Evolutionary conservation across 2,113 vertebrate genomes (phyloP).

Genomic region (Solenodon paradoxus): DNA sequence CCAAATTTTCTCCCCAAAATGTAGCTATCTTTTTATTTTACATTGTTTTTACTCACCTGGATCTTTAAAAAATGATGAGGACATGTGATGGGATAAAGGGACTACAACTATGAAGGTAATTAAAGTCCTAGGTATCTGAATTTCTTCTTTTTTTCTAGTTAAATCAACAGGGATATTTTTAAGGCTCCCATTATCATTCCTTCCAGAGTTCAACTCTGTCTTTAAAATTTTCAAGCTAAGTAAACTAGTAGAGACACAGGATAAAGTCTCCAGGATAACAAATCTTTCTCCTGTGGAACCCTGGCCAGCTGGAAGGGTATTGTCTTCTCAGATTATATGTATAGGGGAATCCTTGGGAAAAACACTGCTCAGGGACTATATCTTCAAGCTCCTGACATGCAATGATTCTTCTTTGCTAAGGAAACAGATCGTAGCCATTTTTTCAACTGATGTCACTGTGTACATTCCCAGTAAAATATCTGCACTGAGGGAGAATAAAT

Average conservation of each 20-base stretch:
- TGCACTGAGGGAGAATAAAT: slow-evolving; percentile 61
- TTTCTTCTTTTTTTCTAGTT: neutral
- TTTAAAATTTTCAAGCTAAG: slow-evolving; percentile 51
- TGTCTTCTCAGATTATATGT: slow-evolving; percentile 24
- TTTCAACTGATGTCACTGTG: slow-evolving; percentile 22
- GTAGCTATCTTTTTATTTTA: neutral
- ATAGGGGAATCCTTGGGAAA: slow-evolving; percentile 16
- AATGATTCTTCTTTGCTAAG: slow-evolving; percentile 50
- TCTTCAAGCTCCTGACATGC: slow-evolving; percentile 5
- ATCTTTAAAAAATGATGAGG: neutral
- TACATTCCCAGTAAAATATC: slow-evolving; percentile 40
- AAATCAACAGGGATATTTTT: neutral
- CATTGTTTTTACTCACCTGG: neutral
- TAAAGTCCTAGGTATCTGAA: neutral
- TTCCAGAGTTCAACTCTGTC: slow-evolving; percentile 26
- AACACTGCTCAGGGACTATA: slow-evolving; percentile 39
- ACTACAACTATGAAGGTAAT: neutral
- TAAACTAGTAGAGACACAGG: neutral
- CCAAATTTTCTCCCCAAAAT: neutral
- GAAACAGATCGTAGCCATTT: slow-evolving; percentile 49
- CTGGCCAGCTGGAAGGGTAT: neutral
- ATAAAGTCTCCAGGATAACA: slow-evolving; percentile 1
- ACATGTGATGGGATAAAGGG: neutral
- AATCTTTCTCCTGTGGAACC: neutral
- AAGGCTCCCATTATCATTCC: neutral